phyloP scores from a whole-genome alignment of 2,113 vertebrate species.

The Corythoichthys intestinalis region DNA sequence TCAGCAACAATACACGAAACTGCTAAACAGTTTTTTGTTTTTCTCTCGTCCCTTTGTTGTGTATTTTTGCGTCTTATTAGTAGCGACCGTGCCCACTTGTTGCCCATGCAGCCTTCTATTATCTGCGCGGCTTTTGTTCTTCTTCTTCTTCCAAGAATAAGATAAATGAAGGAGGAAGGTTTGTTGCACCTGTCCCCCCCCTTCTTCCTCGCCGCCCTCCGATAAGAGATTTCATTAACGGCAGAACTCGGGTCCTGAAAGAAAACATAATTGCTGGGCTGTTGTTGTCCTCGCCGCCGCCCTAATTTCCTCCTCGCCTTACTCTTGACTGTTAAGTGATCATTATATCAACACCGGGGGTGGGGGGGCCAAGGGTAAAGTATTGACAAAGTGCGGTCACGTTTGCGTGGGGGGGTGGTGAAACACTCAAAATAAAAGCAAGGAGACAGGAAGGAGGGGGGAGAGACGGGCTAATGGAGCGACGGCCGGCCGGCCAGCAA shows the following conservation, averaged over 20 bases:
- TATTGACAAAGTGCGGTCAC: slow-evolving; percentile 73
- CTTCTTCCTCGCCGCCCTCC: slow-evolving; percentile 62
- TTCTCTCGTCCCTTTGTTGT: slow-evolving; percentile 7
- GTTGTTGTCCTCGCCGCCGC: slow-evolving; percentile 75
- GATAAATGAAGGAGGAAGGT: slow-evolving; percentile 76
- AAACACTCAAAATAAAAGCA: slow-evolving; percentile 36
- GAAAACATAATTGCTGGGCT: slow-evolving; percentile 76
- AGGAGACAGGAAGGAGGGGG: slow-evolving; percentile 8
- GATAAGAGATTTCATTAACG: slow-evolving; percentile 81
- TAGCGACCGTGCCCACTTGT: slow-evolving; percentile 48
- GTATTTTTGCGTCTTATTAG: not conserved
- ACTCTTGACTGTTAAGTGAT: slow-evolving; percentile 79
- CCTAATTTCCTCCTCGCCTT: slow-evolving; percentile 76
- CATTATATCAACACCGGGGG: slow-evolving; percentile 75
- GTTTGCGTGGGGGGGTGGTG: slow-evolving; percentile 33
- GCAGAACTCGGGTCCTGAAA: slow-evolving; percentile 73
- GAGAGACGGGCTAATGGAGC: slow-evolving; percentile 57
- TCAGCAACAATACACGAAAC: no score
- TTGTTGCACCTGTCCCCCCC: slow-evolving; percentile 74
- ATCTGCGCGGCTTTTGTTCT: slow-evolving; percentile 61
- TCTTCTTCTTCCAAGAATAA: slow-evolving; percentile 73
- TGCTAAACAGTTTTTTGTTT: no score
- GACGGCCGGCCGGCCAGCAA: slow-evolving; percentile 71
- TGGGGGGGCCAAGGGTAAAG: slow-evolving; percentile 74
- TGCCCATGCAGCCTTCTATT: slow-evolving; percentile 53